phyloP scores from a whole-genome alignment of 1,140 invertebrate species.

The Maconellicoccus hirsutus region DNA sequence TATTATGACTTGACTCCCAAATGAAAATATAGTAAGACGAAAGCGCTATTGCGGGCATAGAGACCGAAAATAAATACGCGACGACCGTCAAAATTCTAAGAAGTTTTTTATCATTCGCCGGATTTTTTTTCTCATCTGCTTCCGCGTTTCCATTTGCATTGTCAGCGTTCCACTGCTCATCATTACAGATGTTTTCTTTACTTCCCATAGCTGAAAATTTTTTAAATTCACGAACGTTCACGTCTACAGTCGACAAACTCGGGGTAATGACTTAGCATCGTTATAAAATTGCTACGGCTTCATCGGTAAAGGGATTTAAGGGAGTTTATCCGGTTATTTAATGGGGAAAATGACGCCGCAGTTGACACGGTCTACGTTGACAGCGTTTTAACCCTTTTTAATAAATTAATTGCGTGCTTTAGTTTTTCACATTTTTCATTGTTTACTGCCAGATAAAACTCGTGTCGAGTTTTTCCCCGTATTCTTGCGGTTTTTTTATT shows the following conservation, averaged over 20 bases:
- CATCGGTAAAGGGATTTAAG: background rate
- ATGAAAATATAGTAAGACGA: background rate
- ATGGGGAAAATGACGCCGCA: background rate
- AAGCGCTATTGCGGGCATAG: background rate
- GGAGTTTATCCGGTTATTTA: background rate
- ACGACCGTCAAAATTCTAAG: background rate
- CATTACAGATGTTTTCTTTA: background rate
- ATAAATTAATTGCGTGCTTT: conserved; percentile 9
- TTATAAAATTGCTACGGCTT: background rate
- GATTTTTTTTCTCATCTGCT: background rate
- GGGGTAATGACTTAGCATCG: background rate
- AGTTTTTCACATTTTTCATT: background rate
- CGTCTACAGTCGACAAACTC: background rate
- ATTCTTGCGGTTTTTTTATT: too few relatives aligned
- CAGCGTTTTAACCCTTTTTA: background rate
- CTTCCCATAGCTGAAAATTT: background rate
- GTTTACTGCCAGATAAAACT: background rate
- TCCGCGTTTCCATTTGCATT: background rate
- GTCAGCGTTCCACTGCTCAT: background rate
- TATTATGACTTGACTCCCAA: background rate
- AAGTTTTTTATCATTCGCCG: background rate
- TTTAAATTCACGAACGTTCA: background rate
- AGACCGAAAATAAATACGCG: background rate
- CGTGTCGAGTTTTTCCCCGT: too few relatives aligned
- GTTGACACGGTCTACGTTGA: background rate